Evolutionary conservation across 2,797 vertebrate species (phyloP), one percentile per base, ranked within the genome.

Genomic region (Philypnodon macrostomus): DNA sequence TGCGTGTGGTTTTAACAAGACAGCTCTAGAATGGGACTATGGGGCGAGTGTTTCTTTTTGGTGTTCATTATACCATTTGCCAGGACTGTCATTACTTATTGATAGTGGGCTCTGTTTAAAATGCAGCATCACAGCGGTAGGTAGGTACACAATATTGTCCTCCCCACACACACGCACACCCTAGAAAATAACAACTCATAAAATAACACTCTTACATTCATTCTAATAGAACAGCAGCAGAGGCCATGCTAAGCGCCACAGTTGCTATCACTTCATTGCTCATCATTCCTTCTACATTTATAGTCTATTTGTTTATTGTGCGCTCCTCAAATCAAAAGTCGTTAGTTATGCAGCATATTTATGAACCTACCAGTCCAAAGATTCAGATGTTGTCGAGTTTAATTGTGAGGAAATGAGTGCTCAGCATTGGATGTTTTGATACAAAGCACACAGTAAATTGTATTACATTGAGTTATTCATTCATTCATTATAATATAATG

Each of bases 41-140:
- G 19, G 13, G 48, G 18, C 41, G 27, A 51, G 12, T 55, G 32
- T 30, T 58, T 35, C 48, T 15, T 49, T 21, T 44, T 41, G 41
- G 19, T 74, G 47, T 71, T 77, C 75, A 67, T 75, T 73, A 66
- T 73, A 56, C 50, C 27, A 44, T 78, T 75, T 69, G 68, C 59
- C 17, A 42, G 49, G 15, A 60, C 47, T 67, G 67, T 55, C 70
- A 81, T 81, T 68, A 80, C 53, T 80, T 84, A 81, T 81, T 80
- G 70, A 84, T 81, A 34, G 38, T 2, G 9, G n/a, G 12, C 15
- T 54, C 70, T 67, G 52, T 73, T 80, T 69, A 75, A 73, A 75
- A 78, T 78, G 72, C 66, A 70, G 54, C 59, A 59, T 50, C 79
- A 39, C 77, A 81, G 79, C 70, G 5, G 70, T 76, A 58, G 70